Conservation (phyloP, 1,140 invertebrate genomes). For the Condylostylus longicornis region DNA sequence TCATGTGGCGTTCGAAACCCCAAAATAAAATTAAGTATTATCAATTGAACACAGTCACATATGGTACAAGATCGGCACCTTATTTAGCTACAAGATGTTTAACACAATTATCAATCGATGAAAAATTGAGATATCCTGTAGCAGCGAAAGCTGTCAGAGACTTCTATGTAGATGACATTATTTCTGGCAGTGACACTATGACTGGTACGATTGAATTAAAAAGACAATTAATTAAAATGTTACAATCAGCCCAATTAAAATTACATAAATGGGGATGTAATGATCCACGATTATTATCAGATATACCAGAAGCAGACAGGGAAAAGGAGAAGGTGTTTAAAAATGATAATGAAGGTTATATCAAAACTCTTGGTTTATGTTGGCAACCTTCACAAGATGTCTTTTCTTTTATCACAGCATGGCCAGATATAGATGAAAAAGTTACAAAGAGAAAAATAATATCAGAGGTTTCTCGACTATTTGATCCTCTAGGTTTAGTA, state of each 20-base stretch:
- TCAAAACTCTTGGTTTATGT: no score
- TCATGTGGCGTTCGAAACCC: background rate
- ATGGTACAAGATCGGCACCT: slow-evolving; percentile 14
- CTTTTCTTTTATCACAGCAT: no score
- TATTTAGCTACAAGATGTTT: slow-evolving; percentile 10
- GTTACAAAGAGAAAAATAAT: slow-evolving; percentile 18
- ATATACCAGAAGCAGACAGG: no score
- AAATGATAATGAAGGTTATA: no score
- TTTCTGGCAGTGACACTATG: slow-evolving; percentile 14
- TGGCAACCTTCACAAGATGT: no score
- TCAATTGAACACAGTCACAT: slow-evolving; percentile 17
- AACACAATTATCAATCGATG: background rate
- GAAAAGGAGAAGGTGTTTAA: no score
- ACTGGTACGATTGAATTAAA: no score
- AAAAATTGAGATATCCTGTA: background rate
- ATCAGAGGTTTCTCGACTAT: slow-evolving; percentile 20
- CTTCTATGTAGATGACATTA: slow-evolving; percentile 21
- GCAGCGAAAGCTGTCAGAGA: background rate
- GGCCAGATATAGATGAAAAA: no score
- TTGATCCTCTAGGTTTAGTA: slow-evolving; percentile 28
- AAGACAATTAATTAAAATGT: no score
- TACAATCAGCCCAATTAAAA: no score
- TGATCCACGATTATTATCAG: no score
- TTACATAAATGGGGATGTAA: no score
- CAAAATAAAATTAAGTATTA: background rate